phyloP scores from a whole-genome alignment of 2,113 vertebrate genomes.

The Mormoops blainvillei region DNA sequence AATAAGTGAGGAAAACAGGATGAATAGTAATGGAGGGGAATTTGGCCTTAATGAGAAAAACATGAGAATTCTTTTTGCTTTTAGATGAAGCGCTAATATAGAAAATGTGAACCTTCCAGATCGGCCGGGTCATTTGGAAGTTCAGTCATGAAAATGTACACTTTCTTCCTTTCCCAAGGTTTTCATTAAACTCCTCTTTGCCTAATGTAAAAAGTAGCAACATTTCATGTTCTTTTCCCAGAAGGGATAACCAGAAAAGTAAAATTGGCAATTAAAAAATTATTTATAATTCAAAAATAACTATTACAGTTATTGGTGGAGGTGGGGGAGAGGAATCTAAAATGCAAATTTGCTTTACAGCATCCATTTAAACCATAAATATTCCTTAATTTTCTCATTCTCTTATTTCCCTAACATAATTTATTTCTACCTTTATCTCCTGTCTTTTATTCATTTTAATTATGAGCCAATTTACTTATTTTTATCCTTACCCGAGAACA shows the following conservation, averaged over 20 bases:
- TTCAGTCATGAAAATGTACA: conserved; percentile 52
- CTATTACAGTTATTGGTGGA: not conserved
- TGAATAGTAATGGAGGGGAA: conserved; percentile 20
- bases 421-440: not conserved
- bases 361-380: not conserved
- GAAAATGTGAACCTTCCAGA: conserved; percentile 60
- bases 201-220: conserved; percentile 41
- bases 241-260: conserved; percentile 52
- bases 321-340: not conserved
- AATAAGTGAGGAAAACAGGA: conserved; percentile 23
- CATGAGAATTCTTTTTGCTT: conserved; percentile 45
- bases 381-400: not conserved
- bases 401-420: not conserved
- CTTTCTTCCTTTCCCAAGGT: conserved; percentile 47
- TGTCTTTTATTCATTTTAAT: not conserved
- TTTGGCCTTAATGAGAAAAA: conserved; percentile 67
- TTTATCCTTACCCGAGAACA: no score
- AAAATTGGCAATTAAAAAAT: conserved; percentile 55
- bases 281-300: conserved; percentile 65
- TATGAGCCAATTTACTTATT: not conserved
- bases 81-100: conserved; percentile 27
- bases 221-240: conserved; percentile 59
- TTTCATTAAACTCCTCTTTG: conserved; percentile 67
- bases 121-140: conserved; percentile 51
- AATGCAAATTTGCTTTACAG: not conserved